Evolutionary conservation across 2,888 invertebrate genomes (phyloP).

Genomic region (Mythimna impura): DNA sequence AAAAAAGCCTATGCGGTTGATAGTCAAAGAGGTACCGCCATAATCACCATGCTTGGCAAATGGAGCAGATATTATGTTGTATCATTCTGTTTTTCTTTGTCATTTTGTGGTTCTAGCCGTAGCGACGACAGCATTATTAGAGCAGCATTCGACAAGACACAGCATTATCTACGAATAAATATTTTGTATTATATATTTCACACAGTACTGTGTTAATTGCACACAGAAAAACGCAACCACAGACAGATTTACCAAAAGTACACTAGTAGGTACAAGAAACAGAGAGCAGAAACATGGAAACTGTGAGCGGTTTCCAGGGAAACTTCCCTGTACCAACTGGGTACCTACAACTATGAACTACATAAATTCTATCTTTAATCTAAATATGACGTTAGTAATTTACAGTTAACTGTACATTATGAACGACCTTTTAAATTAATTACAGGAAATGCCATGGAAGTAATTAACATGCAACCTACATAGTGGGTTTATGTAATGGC

Average conservation of each 20-base stretch:
- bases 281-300: not conserved
- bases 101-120: too few species aligned
- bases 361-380: not conserved
- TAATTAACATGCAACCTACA: constrained; percentile 27
- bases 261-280: not conserved
- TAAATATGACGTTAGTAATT: constrained; percentile 15
- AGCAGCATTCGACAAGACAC: too few species aligned
- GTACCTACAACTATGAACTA: not conserved
- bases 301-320: not conserved
- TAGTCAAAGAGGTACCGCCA: too few species aligned
- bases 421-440: constrained; percentile 11
- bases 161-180: too few species aligned
- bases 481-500: constrained; percentile 14
- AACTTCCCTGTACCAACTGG: not conserved
- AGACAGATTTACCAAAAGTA: not conserved
- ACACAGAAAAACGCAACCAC: not conserved
- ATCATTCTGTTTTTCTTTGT: too few species aligned
- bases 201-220: too few species aligned
- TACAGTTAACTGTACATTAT: constrained; percentile 5
- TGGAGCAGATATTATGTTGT: too few species aligned
- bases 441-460: not conserved
- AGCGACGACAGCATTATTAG: too few species aligned
- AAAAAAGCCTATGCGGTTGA: too few species aligned
- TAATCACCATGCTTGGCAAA: too few species aligned
- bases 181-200: too few species aligned